Percentiles rank a stretch among this genome's conserved stretches.
Evolutionary conservation across 1,140 invertebrate genomes (phyloP).

Genomic region (Leptestheria dahalacensis): DNA sequence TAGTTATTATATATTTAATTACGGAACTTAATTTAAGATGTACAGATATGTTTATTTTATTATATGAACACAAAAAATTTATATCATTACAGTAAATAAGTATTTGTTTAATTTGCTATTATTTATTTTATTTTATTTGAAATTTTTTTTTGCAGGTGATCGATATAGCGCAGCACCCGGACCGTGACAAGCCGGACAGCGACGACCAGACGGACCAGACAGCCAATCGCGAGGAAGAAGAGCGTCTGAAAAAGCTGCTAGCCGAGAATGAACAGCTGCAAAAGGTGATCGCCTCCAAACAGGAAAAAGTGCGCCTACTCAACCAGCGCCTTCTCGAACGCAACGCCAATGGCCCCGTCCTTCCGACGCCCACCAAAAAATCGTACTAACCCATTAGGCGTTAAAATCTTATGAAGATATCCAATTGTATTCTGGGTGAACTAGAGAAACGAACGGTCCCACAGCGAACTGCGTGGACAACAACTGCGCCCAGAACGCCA

Average conservation of each 20-base stretch:
- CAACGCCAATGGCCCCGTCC: background rate
- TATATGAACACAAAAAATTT: too few species aligned
- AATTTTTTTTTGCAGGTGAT: conserved; percentile 42
- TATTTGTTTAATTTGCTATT: background rate
- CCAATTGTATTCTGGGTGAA: too few species aligned
- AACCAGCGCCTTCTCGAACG: conserved; percentile 9
- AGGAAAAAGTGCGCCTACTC: conserved; percentile 7
- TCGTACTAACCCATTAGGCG: too few species aligned
- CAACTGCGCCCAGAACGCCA: too few species aligned
- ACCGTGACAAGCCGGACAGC: conserved; percentile 53
- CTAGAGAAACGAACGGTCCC: too few species aligned
- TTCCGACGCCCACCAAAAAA: background rate
- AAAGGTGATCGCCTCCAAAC: conserved; percentile 56
- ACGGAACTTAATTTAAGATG: too few species aligned
- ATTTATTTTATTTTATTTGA: background rate
- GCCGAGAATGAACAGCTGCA: conserved; percentile 92
- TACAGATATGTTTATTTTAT: too few species aligned
- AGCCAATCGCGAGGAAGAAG: conserved; percentile 87
- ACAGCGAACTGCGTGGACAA: too few species aligned
- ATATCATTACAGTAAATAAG: background rate
- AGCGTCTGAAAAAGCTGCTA: conserved; percentile 81
- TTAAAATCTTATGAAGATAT: too few species aligned
- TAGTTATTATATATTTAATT: too few species aligned
- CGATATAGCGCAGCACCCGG: conserved; percentile 62
- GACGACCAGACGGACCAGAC: conserved; percentile 50